Evolutionary conservation across 2,888 invertebrate species (phyloP), one percentile per base, ranked within the genome.

Genomic region (Cremastinae sp.): DNA sequence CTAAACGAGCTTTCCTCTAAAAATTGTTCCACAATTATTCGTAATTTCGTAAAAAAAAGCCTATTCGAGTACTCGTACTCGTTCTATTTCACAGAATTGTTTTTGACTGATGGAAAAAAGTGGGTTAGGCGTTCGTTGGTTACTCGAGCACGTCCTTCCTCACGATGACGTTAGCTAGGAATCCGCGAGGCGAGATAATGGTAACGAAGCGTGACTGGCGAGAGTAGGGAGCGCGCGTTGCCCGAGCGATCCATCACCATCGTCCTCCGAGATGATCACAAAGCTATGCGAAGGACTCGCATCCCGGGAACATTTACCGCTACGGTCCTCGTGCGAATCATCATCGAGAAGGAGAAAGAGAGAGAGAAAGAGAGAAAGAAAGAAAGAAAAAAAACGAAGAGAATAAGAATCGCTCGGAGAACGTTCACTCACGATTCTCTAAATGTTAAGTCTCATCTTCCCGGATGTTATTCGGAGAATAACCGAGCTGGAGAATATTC

Each of bases 261-360:
- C 58, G 41, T 53, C 54, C n/a, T 59, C 80, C 80, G 70, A 73
- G 81, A 83, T 79, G 82, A 84, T 85, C 83, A 70, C 82, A 78
- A 81, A 84, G 83, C 81, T 83, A 84, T 84, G 85, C 82, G 82
- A 85, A 83, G 84, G 85, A 83, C 84, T 81, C 77, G 66, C 66
- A 36, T 36, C 51, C 56, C 62, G 45, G 45, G 45, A 54, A 41
- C 62, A 12, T 59, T 65, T 70, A 54, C 64, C 59, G 59, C 51
- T 68, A 53, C 16, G 34, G 56, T 62, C 43, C 58, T 38, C 36
- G 36, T 49, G 28, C 54, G 64, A 16, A 58, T 20, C n/a, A 9
- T 64, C 38, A 38, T 9, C 28, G 14, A 28, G 28, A 5, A 5
- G 28, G 28, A 28, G 28, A 28, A 5, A 28, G 28, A 28, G 28